Conservation (phyloP, 64 coral and sea anemone genomes). For the Cladopsammia gracilis region DNA sequence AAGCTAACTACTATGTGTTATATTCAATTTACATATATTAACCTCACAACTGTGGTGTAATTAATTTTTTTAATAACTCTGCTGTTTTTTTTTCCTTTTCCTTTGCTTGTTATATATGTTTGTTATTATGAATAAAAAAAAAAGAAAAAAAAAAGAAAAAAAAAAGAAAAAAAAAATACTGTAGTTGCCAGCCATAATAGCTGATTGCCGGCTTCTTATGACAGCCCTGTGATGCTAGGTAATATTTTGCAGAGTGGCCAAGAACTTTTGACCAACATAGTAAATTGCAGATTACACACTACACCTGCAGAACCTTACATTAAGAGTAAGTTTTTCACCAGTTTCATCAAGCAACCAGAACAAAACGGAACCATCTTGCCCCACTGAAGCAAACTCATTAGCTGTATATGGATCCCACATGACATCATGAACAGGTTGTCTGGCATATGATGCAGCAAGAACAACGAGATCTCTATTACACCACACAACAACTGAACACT, state of each 20-base stretch:
- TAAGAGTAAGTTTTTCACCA: slow-evolving; percentile 66
- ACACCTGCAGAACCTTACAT: slow-evolving; percentile 72
- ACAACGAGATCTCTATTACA: slow-evolving; percentile 78
- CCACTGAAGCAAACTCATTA: slow-evolving; percentile 95
- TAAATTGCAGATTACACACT: background rate
- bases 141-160: too few relatives aligned
- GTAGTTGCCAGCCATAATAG: too few relatives aligned
- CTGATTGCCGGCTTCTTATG: too few relatives aligned
- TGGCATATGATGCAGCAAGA: slow-evolving; percentile 86
- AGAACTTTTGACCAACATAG: background rate
- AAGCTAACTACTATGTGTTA: too few relatives aligned
- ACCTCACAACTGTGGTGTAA: too few relatives aligned
- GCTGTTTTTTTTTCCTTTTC: too few relatives aligned
- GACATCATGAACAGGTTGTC: slow-evolving; percentile 85
- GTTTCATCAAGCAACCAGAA: slow-evolving; percentile 99
- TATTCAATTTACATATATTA: too few relatives aligned
- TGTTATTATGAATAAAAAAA: too few relatives aligned
- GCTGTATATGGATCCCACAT: slow-evolving; percentile 93
- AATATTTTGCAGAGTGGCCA: background rate
- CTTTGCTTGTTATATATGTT: too few relatives aligned
- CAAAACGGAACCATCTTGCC: slow-evolving; percentile 82
- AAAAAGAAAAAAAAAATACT: too few relatives aligned
- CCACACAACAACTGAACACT: slow-evolving; percentile 97
- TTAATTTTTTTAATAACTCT: too few relatives aligned
- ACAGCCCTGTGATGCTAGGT: too few relatives aligned